Base-by-base conservation (phyloP, 2,888 invertebrate genomes). In the Salpingus planirostris region DNA sequence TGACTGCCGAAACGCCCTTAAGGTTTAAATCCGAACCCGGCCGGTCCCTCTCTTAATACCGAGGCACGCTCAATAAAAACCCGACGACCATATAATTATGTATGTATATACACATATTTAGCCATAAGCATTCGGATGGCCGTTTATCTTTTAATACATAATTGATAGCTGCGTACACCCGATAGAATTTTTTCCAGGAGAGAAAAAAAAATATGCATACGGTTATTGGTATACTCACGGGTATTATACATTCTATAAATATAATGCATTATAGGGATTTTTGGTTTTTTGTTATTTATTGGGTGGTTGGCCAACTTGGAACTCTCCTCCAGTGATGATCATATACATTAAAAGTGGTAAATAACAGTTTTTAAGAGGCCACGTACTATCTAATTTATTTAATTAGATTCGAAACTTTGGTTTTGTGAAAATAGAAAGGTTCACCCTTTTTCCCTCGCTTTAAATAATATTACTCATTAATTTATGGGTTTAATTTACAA, bases 121-220 rank as follows among this genome's bases (percentile, higher is more conserved):
- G 64, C 64, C 65, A 64, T 62, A 62, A 64, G 64, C 64, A 62
- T 56, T 64, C 49, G 46, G 61, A 62, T 58, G 57, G 60, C 55
- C 63, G 64, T 64, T 65, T 63, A 65, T 65, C 63, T 65, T n/a
- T 57, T 62, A 63, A 63, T 63, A 62, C 62, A 62, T 65, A 65
- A 65, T 65, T 65, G 65, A 64, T 65, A 61, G 64, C 63, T 63
- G 55, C 56, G 55, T 54, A 58, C 55, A 24, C 31, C 51, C 60
- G 61, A 62, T 61, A 63, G 62, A 64, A 63, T 63, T n/a, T n/a
- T n/a, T n/a, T n/a, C n/a, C n/a, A n/a, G n/a, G n/a, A n/a, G n/a
- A n/a, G n/a, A n/a, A n/a, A 58, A 59, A 62, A 63, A 62, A 62
- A 61, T 62, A 55, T 60, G 57, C 59, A 60, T 60, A n/a, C n/a